Percentiles rank a stretch among this genome's conserved stretches.
Evolutionary conservation across 2,113 vertebrate genomes (phyloP).

Genomic region (Pristiophorus japonicus): DNA sequence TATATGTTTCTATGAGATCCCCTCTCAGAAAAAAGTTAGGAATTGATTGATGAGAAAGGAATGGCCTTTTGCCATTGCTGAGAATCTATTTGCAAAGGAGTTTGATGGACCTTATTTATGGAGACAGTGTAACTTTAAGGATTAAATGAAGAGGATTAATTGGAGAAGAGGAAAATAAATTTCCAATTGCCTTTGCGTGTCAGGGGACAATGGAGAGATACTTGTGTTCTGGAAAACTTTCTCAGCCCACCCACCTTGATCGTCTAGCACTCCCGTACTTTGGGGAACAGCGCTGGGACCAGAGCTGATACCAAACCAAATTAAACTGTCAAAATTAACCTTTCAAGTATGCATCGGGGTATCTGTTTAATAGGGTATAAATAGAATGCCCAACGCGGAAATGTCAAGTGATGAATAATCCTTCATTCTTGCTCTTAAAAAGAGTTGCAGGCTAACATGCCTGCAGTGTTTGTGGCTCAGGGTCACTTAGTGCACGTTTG

Average conservation of each 20-base stretch:
- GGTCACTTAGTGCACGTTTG: background rate
- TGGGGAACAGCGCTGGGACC: background rate
- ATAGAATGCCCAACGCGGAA: background rate
- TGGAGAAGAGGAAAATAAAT: background rate
- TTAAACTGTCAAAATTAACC: slow-evolving; percentile 29
- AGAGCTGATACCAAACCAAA: background rate
- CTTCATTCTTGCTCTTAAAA: background rate
- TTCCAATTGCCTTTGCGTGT: background rate
- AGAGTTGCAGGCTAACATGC: background rate
- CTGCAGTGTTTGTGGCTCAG: background rate
- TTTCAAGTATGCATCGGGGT: background rate
- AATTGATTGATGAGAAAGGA: background rate
- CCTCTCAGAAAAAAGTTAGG: too few species aligned
- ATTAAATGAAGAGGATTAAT: background rate
- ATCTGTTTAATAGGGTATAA: slow-evolving; percentile 26
- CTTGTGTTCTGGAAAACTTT: background rate
- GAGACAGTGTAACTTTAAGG: background rate
- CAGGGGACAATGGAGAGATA: background rate
- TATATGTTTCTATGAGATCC: too few species aligned
- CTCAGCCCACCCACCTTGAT: background rate
- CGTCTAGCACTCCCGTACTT: background rate
- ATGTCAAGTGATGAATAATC: background rate
- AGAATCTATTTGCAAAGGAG: background rate
- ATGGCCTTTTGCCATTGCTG: background rate
- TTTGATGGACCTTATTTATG: background rate